Percentiles rank a stretch among this genome's conserved stretches.
These are phyloP conservation scores for Himalopsyche japonica DNA, from an alignment of 2,888 invertebrate species.

Conservation along the genomic window DNA sequence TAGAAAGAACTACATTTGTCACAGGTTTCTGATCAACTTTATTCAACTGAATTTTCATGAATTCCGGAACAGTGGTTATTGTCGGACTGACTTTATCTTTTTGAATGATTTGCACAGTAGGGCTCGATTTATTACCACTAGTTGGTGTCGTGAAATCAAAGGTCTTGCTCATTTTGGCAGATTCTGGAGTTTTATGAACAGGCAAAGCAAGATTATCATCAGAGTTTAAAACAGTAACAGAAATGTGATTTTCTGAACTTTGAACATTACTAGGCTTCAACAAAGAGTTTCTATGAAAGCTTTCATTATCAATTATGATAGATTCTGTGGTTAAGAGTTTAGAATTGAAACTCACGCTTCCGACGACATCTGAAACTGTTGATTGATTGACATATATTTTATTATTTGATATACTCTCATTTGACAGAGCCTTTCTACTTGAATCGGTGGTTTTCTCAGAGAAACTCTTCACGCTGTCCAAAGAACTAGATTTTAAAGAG, in stretches of 20 bases:
- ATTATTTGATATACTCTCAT: conserved; percentile 53
- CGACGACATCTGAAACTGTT: conserved; percentile 33
- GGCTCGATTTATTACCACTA: conserved; percentile 12
- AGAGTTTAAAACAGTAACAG: conserved; percentile 30
- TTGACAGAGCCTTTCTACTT: conserved; percentile 57
- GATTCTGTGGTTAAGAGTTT: conserved; percentile 9
- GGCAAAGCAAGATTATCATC: conserved; percentile 11
- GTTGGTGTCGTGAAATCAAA: conserved; percentile 17
- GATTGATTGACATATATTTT: conserved; percentile 36
- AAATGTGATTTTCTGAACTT: conserved; percentile 32
- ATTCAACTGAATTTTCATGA: conserved; percentile 71
- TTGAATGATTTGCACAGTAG: conserved; percentile 5
- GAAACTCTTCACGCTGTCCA: conserved; percentile 64
- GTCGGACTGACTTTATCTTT: conserved; percentile 46
- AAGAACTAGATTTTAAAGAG: conserved; percentile 60
- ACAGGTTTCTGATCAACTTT: conserved; percentile 67
- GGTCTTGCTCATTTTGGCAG: conserved; percentile 12
- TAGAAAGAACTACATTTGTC: conserved; percentile 68
- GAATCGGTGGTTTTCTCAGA: conserved; percentile 56
- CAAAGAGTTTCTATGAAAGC: not conserved
- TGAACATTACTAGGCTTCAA: conserved; percentile 15
- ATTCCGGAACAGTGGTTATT: conserved; percentile 62
- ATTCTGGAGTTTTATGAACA: conserved; percentile 19
- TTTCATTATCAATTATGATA: not conserved
- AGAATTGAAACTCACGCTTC: conserved; percentile 35